Base-by-base conservation (phyloP, 1,140 invertebrate species). In the Brachionus rotundiformis region DNA sequence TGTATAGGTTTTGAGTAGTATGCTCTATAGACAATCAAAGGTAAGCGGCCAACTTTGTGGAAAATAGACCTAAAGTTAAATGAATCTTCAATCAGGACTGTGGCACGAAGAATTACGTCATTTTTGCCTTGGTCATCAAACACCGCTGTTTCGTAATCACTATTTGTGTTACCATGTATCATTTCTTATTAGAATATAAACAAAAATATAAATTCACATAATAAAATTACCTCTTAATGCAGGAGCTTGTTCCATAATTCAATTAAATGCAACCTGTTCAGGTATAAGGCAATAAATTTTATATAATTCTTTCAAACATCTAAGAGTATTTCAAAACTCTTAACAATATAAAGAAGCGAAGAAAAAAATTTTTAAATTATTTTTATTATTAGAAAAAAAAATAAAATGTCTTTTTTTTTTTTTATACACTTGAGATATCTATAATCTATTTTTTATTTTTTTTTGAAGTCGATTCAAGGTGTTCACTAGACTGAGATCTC, bases 11-110 rank as follows among this genome's bases (percentile, higher is more conserved):
- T 83, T 8, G 86, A 87, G 25, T 84, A 83, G 71, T 86, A 86
- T 19, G 84, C 80, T 81, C 85, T 82, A 81, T 87, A 87, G 23
- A 86, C 13, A 16, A 82, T 77, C 13, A 87, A 82, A 25, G 85
- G 83, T 11, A 68, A 80, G 10, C 81, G 68, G 29, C 85, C 84
- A 41, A 87, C 79, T 81, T 85, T 86, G 79, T 87, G 86, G 65
- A 84, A 82, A n/a, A 87, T 86, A 8, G 85, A 85, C 0, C 86
- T 84, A 41, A 81, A 65, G 10, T 36, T 19, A 47, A 63, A 33
- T 8, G 79, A 59, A 68, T 81, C 79, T 65, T 81, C 79, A 3
- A 81, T 31, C 13, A 81, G 19, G n/a, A 81, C 79, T 19, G 31
- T 65, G 16, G 79, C 29, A 47, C 44, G 27, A 7, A 81, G 31